Base-by-base conservation (phyloP, 2,888 invertebrate species). In the Teinopalpus imperialis region DNA sequence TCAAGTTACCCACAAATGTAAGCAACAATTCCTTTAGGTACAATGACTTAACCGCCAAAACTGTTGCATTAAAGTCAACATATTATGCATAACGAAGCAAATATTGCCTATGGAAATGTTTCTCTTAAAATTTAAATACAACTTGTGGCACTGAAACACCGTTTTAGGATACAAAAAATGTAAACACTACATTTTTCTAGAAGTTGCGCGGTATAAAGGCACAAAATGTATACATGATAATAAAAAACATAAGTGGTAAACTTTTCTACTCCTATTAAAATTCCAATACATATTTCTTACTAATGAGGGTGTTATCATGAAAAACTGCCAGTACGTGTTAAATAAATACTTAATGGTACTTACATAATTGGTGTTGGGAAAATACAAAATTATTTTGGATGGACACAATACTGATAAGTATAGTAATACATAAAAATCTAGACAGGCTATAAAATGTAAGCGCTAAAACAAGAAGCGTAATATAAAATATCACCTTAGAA, bases 41-140 rank as follows among this genome's bases (percentile, higher is more conserved):
- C 18, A 55, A 51, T 54, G 53, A 53, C 47, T 36, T 39, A 45
- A 51, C 51, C 45, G 45, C 45, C 32, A 12, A 40, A 45, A 46
- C 21, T 12, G 40, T 23, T 40, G 39, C 27, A 21, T 16, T 12
- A 9, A 26, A 31, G 27, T 29, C 27, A 43, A 42, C 32, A 48
- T 14, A 39, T 40, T 9, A 27, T 8, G 35, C 3, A 27, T 43
- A 36, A 43, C 37, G 21, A 48, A 48, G 51, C 43, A 36, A 31
- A 74, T 54, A 64, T 58, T 77, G 75, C 81, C 78, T 82, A 82
- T 73, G 71, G 48, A 75, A 82, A 81, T 80, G 78, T 74, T 74
- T 51, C 12, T 59, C 70, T 71, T 74, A 73, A 45, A 66, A 66
- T 57, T 70, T 55, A 63, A 60, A 60, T 54, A 54, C 56, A 60